Percentiles rank a stretch among this genome's conserved stretches.
Evolutionary conservation across 2,113 vertebrate species (phyloP).

Genomic region (Formicarius rufipectus): DNA sequence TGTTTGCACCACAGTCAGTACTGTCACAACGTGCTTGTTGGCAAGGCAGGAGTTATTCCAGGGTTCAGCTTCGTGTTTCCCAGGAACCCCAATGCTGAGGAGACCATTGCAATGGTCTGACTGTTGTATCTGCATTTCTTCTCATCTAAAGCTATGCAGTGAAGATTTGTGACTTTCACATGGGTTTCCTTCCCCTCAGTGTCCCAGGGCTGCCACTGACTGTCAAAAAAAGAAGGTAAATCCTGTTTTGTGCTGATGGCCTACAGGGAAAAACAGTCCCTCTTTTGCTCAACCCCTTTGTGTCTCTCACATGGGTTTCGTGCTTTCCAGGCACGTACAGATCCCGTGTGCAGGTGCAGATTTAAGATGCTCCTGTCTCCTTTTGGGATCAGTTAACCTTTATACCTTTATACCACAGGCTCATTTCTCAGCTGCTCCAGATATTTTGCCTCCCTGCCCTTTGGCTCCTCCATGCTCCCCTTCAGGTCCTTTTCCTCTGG

Average conservation of each 20-base stretch:
- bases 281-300: background rate
- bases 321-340: background rate
- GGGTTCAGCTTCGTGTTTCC: background rate
- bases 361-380: background rate
- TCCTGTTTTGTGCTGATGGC: background rate
- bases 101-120: background rate
- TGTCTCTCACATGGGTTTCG: background rate
- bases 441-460: background rate
- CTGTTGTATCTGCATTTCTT: background rate
- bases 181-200: background rate
- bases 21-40: background rate
- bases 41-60: background rate
- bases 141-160: background rate
- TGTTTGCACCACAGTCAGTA: background rate
- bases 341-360: background rate
- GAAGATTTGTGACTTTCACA: background rate
- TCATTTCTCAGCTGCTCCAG: background rate
- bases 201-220: background rate
- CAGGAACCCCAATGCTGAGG: rapidly evolving
- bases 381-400: background rate
- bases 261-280: background rate
- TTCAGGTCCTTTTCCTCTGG: background rate
- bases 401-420: background rate
- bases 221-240: background rate
- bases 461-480: background rate